Evolutionary conservation across 2,888 invertebrate genomes (phyloP).

Genomic region (Phaonia tiefii): DNA sequence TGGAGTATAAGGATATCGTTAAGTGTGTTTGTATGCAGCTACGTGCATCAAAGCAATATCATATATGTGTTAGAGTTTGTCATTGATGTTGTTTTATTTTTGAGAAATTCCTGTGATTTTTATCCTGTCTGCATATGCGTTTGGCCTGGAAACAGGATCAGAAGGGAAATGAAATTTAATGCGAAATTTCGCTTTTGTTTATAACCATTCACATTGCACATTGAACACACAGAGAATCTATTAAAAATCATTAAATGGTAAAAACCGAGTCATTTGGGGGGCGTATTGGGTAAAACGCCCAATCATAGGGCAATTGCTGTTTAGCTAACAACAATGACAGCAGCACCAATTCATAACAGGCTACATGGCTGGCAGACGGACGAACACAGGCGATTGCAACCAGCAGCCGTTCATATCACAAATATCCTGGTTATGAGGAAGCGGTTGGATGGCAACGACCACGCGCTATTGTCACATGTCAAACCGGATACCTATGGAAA

Average conservation of each 20-base stretch:
- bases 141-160: slow-evolving; percentile 29
- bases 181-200: slow-evolving; percentile 27
- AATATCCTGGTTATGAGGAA: not conserved
- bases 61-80: too few species aligned
- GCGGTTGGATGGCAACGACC: slow-evolving; percentile 13
- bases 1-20: too few species aligned
- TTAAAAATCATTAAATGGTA: slow-evolving; percentile 63
- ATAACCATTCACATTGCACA: slow-evolving; percentile 1
- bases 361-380: not conserved
- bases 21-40: slow-evolving; percentile 5
- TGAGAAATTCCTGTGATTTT: slow-evolving; percentile 9
- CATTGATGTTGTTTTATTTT: slow-evolving; percentile 14
- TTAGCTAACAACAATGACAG: slow-evolving; percentile 32
- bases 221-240: slow-evolving; percentile 48
- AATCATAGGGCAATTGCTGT: slow-evolving; percentile 63
- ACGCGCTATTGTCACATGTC: slow-evolving; percentile 63
- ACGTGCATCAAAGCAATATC: not conserved
- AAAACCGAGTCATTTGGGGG: slow-evolving; percentile 71
- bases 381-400: not conserved
- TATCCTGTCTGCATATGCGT: slow-evolving; percentile 34
- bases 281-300: slow-evolving; percentile 72
- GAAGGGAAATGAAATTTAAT: slow-evolving; percentile 10
- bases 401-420: not conserved
- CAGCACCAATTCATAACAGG: not conserved
- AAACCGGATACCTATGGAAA: slow-evolving; percentile 57